Conservation (phyloP, 1,140 invertebrate genomes). For the Drosophila tristis region DNA sequence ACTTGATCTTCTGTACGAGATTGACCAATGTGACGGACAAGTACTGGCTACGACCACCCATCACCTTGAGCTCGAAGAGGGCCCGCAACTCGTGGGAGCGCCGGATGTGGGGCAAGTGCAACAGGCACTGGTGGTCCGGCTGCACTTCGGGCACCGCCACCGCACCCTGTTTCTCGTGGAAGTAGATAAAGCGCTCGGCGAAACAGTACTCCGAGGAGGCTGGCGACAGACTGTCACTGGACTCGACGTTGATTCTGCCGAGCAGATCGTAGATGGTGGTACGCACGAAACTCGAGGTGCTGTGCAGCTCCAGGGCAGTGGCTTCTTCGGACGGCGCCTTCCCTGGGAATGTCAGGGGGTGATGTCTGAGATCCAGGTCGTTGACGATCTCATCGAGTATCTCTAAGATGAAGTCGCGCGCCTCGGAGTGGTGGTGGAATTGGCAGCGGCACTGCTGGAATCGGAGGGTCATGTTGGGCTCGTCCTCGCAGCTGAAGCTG, state of each 20-base stretch:
- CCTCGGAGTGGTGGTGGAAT: slow-evolving; percentile 19
- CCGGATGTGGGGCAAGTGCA: slow-evolving; percentile 65
- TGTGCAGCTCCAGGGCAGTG: slow-evolving; percentile 21
- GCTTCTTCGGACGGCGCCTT: neutral
- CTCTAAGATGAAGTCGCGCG: slow-evolving; percentile 36
- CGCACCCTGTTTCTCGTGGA: slow-evolving; percentile 61
- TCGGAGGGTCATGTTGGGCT: slow-evolving; percentile 63
- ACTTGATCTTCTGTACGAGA: slow-evolving; percentile 50
- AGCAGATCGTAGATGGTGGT: slow-evolving; percentile 61
- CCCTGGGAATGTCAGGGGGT: slow-evolving; percentile 37
- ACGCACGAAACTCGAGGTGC: slow-evolving; percentile 38
- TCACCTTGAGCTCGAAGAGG: slow-evolving; percentile 47
- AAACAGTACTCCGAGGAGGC: slow-evolving; percentile 67
- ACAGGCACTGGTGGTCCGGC: slow-evolving; percentile 19
- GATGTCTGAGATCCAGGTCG: slow-evolving; percentile 60
- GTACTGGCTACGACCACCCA: slow-evolving; percentile 57
- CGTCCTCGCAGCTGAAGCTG: slow-evolving; percentile 53
- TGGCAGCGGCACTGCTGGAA: slow-evolving; percentile 70
- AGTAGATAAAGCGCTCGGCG: slow-evolving; percentile 63
- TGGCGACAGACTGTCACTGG: slow-evolving; percentile 59
- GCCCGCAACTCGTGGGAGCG: slow-evolving; percentile 47
- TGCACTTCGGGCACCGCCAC: slow-evolving; percentile 7
- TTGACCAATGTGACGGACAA: slow-evolving; percentile 64
- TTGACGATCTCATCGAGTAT: slow-evolving; percentile 71
- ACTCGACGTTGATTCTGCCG: slow-evolving; percentile 56